Percentiles rank a stretch among this genome's conserved stretches.
phyloP scores from a whole-genome alignment of 2,888 invertebrate species.

The Synergus japonicus region DNA sequence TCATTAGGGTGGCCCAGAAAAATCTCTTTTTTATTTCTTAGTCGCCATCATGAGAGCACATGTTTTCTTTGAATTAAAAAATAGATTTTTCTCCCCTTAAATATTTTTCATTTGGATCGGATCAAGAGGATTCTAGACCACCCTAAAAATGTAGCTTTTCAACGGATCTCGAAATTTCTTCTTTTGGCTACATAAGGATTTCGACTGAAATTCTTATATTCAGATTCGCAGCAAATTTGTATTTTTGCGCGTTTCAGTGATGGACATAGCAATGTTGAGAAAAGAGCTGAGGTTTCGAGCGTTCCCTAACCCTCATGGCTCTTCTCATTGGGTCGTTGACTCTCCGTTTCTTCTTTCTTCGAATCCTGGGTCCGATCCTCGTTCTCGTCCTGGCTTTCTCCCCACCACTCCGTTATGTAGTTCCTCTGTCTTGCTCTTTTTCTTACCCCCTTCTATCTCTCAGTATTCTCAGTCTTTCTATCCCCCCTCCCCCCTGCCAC shows the following conservation, averaged over 20 bases:
- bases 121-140: too few relatives aligned
- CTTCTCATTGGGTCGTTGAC: slow-evolving; percentile 73
- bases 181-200: neutral
- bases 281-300: slow-evolving; percentile 55
- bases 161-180: too few relatives aligned
- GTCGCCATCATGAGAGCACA: too few relatives aligned
- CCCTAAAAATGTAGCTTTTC: too few relatives aligned
- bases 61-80: too few relatives aligned
- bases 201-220: neutral
- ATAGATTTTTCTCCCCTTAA: too few relatives aligned
- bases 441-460: slow-evolving; percentile 55
- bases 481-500: slow-evolving; percentile 46
- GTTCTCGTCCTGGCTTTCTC: slow-evolving; percentile 50
- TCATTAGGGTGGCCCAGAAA: too few relatives aligned
- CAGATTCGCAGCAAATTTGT: neutral
- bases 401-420: slow-evolving; percentile 41
- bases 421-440: slow-evolving; percentile 55
- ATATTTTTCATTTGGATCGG: too few relatives aligned
- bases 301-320: slow-evolving; percentile 63
- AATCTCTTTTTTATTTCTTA: too few relatives aligned
- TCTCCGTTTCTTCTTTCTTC: slow-evolving; percentile 73
- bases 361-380: slow-evolving; percentile 69
- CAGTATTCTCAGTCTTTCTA: slow-evolving; percentile 56
- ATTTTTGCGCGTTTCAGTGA: slow-evolving; percentile 42
- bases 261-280: slow-evolving; percentile 49